Evolutionary conservation across 1,140 invertebrate species (phyloP), one percentile per base, ranked within the genome.

Genomic region (Danaus plexippus): DNA sequence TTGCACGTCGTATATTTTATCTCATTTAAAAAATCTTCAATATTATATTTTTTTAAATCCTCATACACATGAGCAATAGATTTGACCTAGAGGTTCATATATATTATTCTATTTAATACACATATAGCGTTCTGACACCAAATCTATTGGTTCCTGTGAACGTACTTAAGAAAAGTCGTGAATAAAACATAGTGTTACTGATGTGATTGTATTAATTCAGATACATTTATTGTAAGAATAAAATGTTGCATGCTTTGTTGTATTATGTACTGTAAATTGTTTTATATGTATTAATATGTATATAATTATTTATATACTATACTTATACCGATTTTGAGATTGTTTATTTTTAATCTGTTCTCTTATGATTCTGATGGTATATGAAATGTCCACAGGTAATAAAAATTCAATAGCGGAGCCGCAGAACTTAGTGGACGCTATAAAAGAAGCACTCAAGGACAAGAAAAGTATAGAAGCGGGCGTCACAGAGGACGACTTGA

Each of bases 361-460:
- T 32, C 22, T 32, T 32, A 32, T 32, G 22, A 32, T 32, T 32
- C 22, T 32, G 22, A 32, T 8, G 7, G 2, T 8, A 6, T 32
- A 32, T 32, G 5, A 32, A 32, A 32, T 32, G 22, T 32, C 22
- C 86, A 65, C 81, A 93, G 92, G 91, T 76, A 89, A 88, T 48
- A 93, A 92, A 82, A 75, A 89, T 62, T 90, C 88, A 54, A 88
- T 89, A 71, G 75, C 83, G 42, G 90, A 89, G 59, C 88, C 90
- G 9, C 81, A 89, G 8, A 75, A 90, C 52, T 66, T 92, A 56
- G 85, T 92, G 57, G 87, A 91, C 56, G 87, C 89, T n/a, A 89
- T 93, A 58, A 88, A 89, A 66, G 87, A 88, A 73, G 91, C 89
- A 41, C 65, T 91, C 42, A 88, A 84, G 66, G 85, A 89, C 46